Percentiles rank a stretch among this genome's conserved stretches.
phyloP scores from a whole-genome alignment of 2,113 vertebrate species.

The Todiramphus chloris region DNA sequence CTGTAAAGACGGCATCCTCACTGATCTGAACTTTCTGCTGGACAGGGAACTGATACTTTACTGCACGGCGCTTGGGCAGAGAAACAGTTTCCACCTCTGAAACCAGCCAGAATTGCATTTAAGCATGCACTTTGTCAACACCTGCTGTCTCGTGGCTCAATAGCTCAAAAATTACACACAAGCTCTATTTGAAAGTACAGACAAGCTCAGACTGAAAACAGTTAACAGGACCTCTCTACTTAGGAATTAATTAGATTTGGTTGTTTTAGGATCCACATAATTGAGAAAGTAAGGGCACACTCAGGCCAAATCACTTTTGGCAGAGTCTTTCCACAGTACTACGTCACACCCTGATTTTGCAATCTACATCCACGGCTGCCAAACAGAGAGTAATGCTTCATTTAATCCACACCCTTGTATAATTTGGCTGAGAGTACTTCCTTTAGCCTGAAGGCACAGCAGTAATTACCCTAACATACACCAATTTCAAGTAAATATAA shows the following conservation, averaged over 20 bases:
- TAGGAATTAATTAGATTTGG: constrained; percentile 47
- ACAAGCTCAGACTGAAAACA: constrained; percentile 28
- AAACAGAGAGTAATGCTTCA: constrained; percentile 67
- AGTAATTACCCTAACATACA: constrained; percentile 70
- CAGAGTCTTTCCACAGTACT: constrained; percentile 48
- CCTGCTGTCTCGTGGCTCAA: neutral
- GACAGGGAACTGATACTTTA: neutral
- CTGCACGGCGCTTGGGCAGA: neutral
- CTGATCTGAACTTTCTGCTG: neutral
- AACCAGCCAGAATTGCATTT: neutral
- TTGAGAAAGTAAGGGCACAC: constrained; percentile 57
- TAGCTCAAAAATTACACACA: neutral
- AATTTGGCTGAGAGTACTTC: constrained; percentile 62
- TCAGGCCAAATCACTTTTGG: constrained; percentile 57
- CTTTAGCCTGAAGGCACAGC: constrained; percentile 65
- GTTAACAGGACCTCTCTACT: constrained; percentile 18
- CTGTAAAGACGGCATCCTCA: neutral
- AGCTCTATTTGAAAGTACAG: neutral
- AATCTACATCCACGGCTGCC: constrained; percentile 51
- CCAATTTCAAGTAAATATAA: constrained; percentile 62
- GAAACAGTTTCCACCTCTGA: neutral
- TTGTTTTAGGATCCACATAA: constrained; percentile 51
- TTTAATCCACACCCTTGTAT: constrained; percentile 72
- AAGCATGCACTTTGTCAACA: neutral
- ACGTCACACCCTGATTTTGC: constrained; percentile 66